phyloP scores from a whole-genome alignment of 1,140 invertebrate species.

The Zaprionus tsacasi region DNA sequence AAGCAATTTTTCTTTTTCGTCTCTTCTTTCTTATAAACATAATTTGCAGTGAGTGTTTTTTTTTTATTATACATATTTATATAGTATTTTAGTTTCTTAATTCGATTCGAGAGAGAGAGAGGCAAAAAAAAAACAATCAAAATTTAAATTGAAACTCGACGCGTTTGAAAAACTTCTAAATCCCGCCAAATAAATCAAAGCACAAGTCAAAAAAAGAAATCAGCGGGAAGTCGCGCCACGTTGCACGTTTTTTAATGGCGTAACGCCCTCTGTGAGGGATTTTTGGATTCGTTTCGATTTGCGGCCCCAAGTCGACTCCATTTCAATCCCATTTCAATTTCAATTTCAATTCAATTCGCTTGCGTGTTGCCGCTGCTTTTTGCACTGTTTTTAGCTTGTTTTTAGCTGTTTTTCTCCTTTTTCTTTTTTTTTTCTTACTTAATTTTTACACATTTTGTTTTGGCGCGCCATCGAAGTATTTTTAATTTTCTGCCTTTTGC shows the following conservation, averaged over 20 bases:
- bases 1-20: conserved; percentile 31
- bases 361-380: conserved; percentile 12
- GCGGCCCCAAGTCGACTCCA: conserved; percentile 17
- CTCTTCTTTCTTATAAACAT: conserved; percentile 12
- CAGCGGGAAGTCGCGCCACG: conserved; percentile 23
- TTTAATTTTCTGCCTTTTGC: conserved; percentile 81
- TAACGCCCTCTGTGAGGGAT: background rate
- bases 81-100: conserved; percentile 14
- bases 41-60: background rate
- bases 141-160: conserved; percentile 39
- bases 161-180: conserved; percentile 21
- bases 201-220: background rate
- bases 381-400: conserved; percentile 22
- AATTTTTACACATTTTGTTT: conserved; percentile 43
- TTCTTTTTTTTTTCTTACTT: conserved; percentile 33
- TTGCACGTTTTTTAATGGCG: background rate
- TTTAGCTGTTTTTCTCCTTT: conserved; percentile 28
- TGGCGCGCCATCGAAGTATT: conserved; percentile 70
- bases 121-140: conserved; percentile 14
- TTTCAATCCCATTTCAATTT: conserved; percentile 39
- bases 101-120: conserved; percentile 12
- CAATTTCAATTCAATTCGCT: conserved; percentile 71
- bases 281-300: conserved; percentile 4
- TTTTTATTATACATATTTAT: conserved; percentile 13
- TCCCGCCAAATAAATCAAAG: conserved; percentile 67